Conservation (phyloP, 2,113 vertebrate genomes). For the Poecilia latipinna region DNA sequence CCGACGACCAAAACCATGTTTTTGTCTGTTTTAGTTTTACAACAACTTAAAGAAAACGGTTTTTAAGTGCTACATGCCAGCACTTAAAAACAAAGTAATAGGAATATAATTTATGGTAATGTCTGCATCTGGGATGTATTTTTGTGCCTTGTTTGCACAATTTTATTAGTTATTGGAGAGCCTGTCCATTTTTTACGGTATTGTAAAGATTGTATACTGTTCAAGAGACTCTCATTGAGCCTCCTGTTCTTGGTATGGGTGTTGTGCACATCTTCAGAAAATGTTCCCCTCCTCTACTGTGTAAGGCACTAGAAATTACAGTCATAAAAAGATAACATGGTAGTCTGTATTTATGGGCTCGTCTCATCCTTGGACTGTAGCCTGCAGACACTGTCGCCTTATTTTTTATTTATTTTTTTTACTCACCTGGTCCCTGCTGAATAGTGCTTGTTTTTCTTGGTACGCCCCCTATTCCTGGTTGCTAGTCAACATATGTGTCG, state of each 20-base stretch:
- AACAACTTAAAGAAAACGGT: too few species aligned
- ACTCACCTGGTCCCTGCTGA: conserved; percentile 31
- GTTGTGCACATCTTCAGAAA: neutral
- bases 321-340: conserved; percentile 6
- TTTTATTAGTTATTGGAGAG: neutral
- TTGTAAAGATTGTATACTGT: neutral
- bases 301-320: neutral
- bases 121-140: neutral
- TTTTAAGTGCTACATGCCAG: too few species aligned
- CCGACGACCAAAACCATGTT: too few species aligned
- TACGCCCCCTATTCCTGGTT: neutral
- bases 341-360: neutral
- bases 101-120: too few species aligned
- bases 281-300: neutral
- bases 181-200: too few species aligned
- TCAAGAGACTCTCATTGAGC: neutral
- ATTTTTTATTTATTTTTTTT: conserved; percentile 21
- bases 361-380: conserved; percentile 24
- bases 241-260: neutral
- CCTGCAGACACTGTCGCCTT: conserved; percentile 20
- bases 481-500: neutral
- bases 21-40: too few species aligned
- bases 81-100: too few species aligned
- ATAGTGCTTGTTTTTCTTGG: conserved; percentile 11
- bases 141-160: neutral